Conservation (phyloP, 2,888 invertebrate genomes). For the Ptychoptera contaminata region DNA sequence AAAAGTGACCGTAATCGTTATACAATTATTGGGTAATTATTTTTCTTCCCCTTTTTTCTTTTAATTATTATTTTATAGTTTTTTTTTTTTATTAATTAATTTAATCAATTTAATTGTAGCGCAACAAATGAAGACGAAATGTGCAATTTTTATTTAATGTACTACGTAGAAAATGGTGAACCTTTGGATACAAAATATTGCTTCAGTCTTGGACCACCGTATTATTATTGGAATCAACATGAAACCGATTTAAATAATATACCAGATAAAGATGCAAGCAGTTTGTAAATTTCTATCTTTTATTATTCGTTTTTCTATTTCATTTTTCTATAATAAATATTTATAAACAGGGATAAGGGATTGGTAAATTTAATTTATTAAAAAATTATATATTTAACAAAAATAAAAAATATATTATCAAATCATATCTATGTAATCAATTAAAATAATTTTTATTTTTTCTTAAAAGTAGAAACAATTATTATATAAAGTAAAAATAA, state of each 20-base stretch:
- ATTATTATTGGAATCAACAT: slow-evolving; percentile 61
- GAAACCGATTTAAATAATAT: slow-evolving; percentile 53
- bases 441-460: too few species aligned
- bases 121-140: slow-evolving; percentile 80
- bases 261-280: slow-evolving; percentile 53
- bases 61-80: neutral
- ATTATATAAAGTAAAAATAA: too few species aligned
- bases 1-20: slow-evolving; percentile 45
- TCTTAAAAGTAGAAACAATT: too few species aligned
- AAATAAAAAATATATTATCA: too few species aligned
- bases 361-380: too few species aligned
- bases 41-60: neutral
- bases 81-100: slow-evolving; percentile 1
- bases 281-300: slow-evolving; percentile 19
- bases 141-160: slow-evolving; percentile 94
- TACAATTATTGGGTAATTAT: slow-evolving; percentile 60
- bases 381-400: too few species aligned
- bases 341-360: neutral
- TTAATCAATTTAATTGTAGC: slow-evolving; percentile 29
- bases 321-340: slow-evolving; percentile 5
- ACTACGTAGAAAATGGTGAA: slow-evolving; percentile 63
- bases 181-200: slow-evolving; percentile 68
- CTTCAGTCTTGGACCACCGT: slow-evolving; percentile 70
- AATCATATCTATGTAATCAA: too few species aligned
- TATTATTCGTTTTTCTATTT: too few species aligned